Base-by-base conservation (phyloP, 1,140 invertebrate species). In the Drosophila guanche region DNA sequence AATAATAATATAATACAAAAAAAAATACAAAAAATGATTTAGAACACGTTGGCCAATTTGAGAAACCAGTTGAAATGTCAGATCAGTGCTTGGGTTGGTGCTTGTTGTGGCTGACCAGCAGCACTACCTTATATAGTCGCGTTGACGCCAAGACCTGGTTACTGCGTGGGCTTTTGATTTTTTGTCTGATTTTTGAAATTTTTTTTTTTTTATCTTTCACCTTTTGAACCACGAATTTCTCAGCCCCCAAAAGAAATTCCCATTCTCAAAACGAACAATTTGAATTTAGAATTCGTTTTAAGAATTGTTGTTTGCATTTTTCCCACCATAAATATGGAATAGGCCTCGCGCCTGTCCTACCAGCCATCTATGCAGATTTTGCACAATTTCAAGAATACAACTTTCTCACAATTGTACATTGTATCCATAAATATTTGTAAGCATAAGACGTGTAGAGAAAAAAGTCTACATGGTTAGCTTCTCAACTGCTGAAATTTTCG, bases 401-500 rank as follows among this genome's bases (percentile, higher is more conserved):
- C 41, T 65, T 73, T 78, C 77, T 56, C 77, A 79, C 52, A 57
- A 80, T 79, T 79, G 77, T 80, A 53, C 33, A 37, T 47, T 37
- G 45, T 29, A 16, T 12, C 3, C 25, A 20, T 40, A 27, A 63
- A 23, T 27, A 37, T 25, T 56, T 12, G 62, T 27, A 48, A 23
- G 55, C 54, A 59, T 16, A 46, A 16, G 12, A 37, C 25, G 14
- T 10, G 20, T 68, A 41, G 37, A 29, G 5, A 45, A 54, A 65
- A 68, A 65, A 65, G 58, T 23, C 33, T 63, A 65, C 62, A 65
- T 65, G 33, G 59, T 65, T 65, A 48, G 33, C 10, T 22, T 12
- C 23, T 20, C 25, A 23, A 14, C 23, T 33, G n/a, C 16, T 20
- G 23, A 14, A 14, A 37, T 33, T 66, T 66, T 58, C 67, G 37